Evolutionary conservation across 2,797 vertebrate genomes (phyloP).

Genomic region (Limosa lapponica): DNA sequence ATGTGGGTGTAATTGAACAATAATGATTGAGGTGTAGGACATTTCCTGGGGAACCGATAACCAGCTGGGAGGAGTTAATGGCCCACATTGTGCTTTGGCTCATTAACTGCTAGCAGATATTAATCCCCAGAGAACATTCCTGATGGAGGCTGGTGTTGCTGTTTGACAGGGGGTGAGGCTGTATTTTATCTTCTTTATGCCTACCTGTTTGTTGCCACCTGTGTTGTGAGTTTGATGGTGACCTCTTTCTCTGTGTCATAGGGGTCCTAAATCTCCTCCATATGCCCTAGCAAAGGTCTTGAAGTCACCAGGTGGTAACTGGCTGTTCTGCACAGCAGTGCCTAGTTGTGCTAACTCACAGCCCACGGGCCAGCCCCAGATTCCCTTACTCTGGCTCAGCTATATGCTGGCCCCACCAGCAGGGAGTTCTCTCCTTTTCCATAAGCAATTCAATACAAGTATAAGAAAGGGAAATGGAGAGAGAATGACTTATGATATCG

Average conservation of each 20-base stretch:
- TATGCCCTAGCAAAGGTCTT: not conserved
- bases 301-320: not conserved
- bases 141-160: not conserved
- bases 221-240: not conserved
- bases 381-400: not conserved
- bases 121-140: constrained; percentile 37
- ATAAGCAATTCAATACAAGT: not conserved
- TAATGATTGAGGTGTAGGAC: constrained; percentile 7
- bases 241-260: not conserved
- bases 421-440: not conserved
- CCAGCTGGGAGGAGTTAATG: constrained; percentile 50
- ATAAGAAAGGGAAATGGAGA: not conserved
- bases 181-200: not conserved
- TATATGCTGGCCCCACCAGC: not conserved
- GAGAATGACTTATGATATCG: not conserved
- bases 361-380: not conserved
- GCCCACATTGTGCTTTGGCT: constrained; percentile 4
- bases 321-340: not conserved
- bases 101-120: constrained; percentile 52
- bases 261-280: not conserved
- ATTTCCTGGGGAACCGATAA: constrained; percentile 42
- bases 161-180: not conserved
- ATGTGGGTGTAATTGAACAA: constrained; percentile 20
- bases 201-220: not conserved
- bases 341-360: not conserved